Evolutionary conservation across 2,888 invertebrate species (phyloP).

Genomic region (Yponomeuta evonymella): DNA sequence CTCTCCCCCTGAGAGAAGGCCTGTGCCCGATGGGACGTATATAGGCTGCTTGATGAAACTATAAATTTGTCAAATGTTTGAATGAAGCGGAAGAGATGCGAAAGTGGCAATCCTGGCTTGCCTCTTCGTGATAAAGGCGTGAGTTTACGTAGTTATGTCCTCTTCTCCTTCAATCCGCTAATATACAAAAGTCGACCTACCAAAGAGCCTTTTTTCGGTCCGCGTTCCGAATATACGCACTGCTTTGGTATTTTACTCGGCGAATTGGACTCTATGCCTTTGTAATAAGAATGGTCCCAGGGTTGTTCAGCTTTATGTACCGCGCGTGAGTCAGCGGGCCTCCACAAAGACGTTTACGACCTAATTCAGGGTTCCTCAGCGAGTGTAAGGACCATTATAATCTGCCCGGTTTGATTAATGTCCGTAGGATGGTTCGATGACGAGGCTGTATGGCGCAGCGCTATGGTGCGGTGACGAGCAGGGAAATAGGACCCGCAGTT

Average conservation of each 20-base stretch:
- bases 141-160: no score
- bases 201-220: background rate
- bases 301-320: background rate
- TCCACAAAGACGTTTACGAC: constrained; percentile 2
- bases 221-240: background rate
- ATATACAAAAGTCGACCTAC: background rate
- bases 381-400: constrained; percentile 3
- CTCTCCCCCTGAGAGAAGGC: no score
- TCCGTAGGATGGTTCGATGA: background rate
- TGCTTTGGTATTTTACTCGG: no score
- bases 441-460: background rate
- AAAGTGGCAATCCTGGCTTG: no score
- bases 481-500: background rate
- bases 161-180: background rate
- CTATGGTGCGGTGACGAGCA: background rate
- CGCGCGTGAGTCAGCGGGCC: background rate
- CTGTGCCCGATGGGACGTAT: no score
- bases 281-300: no score
- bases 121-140: no score
- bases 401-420: background rate
- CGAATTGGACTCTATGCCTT: no score
- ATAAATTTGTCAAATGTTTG: no score
- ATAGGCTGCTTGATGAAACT: no score
- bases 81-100: no score
- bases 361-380: constrained; percentile 1